Conservation (phyloP, 2,797 vertebrate genomes). For the Arremon aurantiirostris region DNA sequence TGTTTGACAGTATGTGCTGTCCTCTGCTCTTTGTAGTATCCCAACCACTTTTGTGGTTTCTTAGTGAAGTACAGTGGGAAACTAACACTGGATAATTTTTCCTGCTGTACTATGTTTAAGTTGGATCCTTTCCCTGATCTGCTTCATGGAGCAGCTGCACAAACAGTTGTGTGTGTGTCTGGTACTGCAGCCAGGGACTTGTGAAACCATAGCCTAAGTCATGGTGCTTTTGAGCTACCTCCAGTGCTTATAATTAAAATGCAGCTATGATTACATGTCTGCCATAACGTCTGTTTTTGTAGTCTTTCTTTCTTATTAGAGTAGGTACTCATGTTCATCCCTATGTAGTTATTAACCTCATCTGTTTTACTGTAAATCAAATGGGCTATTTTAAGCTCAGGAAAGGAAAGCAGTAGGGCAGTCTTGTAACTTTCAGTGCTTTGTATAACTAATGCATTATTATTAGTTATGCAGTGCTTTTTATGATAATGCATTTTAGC, state of each 20-base stretch:
- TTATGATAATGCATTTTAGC: neutral
- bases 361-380: neutral
- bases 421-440: neutral
- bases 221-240: neutral
- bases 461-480: neutral
- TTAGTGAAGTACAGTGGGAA: neutral
- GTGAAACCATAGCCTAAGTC: neutral
- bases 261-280: neutral
- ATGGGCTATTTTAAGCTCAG: neutral
- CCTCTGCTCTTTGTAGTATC: neutral
- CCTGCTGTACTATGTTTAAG: neutral
- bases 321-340: neutral
- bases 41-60: neutral
- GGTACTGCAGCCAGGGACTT: neutral
- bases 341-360: neutral
- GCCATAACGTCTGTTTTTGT: neutral
- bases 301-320: neutral
- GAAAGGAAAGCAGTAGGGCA: neutral
- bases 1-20: neutral
- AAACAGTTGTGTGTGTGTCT: conserved; percentile 25
- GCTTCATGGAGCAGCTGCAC: neutral
- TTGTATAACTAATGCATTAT: neutral
- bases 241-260: neutral
- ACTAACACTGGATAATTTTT: neutral
- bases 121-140: conserved; percentile 9